These are phyloP conservation scores for Zaprionus tsacasi DNA, from an alignment of 1,140 invertebrate species.

Conservation along the genomic window DNA sequence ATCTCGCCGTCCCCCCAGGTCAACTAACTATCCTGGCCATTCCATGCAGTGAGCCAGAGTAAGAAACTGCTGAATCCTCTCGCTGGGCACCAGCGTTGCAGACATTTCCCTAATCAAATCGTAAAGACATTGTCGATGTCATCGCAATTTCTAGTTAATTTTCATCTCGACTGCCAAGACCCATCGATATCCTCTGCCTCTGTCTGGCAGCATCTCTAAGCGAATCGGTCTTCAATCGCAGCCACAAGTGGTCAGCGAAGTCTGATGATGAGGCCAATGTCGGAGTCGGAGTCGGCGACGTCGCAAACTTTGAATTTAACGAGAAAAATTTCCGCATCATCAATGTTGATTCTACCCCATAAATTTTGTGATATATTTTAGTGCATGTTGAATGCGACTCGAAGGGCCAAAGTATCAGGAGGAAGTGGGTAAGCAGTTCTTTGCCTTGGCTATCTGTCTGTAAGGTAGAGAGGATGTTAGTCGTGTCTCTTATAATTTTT, in stretches of 20 bases:
- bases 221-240: slow-evolving; percentile 16
- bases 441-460: slow-evolving; percentile 9
- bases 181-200: slow-evolving; percentile 34
- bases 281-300: slow-evolving; percentile 3
- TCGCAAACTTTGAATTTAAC: slow-evolving; percentile 77
- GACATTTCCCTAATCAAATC: slow-evolving; percentile 81
- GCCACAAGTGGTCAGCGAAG: slow-evolving; percentile 73
- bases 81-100: slow-evolving; percentile 29
- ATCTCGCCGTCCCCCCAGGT: not conserved
- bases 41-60: not conserved
- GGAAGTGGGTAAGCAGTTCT: slow-evolving; percentile 8
- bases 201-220: slow-evolving; percentile 55
- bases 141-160: slow-evolving; percentile 75
- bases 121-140: slow-evolving; percentile 56
- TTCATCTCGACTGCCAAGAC: slow-evolving; percentile 40
- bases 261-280: slow-evolving; percentile 70
- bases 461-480: not conserved
- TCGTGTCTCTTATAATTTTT: too few species aligned
- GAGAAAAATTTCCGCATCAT: slow-evolving; percentile 84
- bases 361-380: slow-evolving; percentile 83
- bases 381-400: slow-evolving; percentile 52
- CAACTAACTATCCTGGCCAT: not conserved
- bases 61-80: not conserved
- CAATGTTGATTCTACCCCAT: slow-evolving; percentile 83
- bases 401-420: slow-evolving; percentile 26